A percentile compares a stretch with the other conserved stretches of the same genome.
Evolutionary conservation across 2,888 invertebrate species (phyloP).

Genomic region (Caenorhabditis afra): DNA sequence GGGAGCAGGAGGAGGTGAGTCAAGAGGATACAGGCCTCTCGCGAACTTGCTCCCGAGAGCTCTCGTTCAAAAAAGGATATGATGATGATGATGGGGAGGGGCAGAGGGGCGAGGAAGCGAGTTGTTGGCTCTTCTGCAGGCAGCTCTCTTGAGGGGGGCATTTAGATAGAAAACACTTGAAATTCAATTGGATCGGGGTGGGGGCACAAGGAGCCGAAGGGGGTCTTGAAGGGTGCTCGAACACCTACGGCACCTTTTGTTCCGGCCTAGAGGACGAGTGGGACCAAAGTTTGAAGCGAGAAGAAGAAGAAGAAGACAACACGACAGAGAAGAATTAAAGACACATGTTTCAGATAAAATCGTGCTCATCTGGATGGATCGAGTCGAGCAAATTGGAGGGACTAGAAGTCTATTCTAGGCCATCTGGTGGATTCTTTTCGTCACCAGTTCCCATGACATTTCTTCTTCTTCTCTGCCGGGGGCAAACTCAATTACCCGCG

Average conservation of each 20-base stretch:
- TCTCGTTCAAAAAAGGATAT: constrained; percentile 44
- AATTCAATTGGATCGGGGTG: constrained; percentile 56
- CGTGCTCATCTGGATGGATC: too few relatives aligned
- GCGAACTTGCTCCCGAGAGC: constrained; percentile 12
- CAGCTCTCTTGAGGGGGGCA: constrained; percentile 42
- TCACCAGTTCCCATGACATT: too few relatives aligned
- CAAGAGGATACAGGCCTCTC: constrained; percentile 44
- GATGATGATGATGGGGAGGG: constrained; percentile 28
- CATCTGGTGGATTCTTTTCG: too few relatives aligned
- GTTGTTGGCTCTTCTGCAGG: constrained; percentile 24
- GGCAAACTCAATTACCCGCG: too few relatives aligned
- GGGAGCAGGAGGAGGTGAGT: constrained; percentile 11
- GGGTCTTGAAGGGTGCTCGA: constrained; percentile 47
- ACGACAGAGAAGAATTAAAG: constrained; percentile 8
- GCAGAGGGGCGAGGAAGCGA: constrained; percentile 19
- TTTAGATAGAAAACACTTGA: constrained; percentile 59
- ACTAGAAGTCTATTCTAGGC: too few relatives aligned
- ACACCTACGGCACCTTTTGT: constrained; percentile 52
- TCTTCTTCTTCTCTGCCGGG: too few relatives aligned
- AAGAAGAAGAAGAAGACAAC: constrained; percentile 7
- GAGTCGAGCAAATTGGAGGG: not conserved
- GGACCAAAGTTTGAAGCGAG: constrained; percentile 35
- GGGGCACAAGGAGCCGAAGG: constrained; percentile 25
- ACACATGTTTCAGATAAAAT: not conserved
- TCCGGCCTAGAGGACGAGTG: constrained; percentile 14